These are phyloP conservation scores for Cepphus grylle DNA, from an alignment of 2,113 vertebrate genomes.

Conservation along the genomic window DNA sequence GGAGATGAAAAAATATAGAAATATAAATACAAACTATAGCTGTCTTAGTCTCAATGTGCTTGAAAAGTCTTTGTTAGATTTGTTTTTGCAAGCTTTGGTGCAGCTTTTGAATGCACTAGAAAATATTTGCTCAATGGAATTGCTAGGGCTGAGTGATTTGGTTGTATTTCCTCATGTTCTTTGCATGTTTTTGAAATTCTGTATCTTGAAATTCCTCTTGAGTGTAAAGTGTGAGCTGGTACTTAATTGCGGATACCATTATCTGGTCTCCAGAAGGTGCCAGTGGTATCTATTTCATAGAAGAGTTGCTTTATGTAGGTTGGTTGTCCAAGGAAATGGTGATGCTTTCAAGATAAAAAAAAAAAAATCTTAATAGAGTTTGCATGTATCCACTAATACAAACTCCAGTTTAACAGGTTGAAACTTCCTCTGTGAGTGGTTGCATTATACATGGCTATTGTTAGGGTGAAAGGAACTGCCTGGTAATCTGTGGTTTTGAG, in stretches of 20 bases:
- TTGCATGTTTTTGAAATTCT: background rate
- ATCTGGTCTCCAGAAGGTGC: background rate
- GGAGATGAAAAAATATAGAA: background rate
- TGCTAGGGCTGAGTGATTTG: background rate
- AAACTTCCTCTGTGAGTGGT: background rate
- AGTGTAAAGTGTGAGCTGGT: background rate
- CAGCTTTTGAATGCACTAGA: background rate
- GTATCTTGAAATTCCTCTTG: background rate
- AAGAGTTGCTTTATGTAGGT: background rate
- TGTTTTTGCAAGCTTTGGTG: background rate
- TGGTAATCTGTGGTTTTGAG: background rate
- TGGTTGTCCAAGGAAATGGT: background rate
- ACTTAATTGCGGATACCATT: background rate
- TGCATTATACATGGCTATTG: accelerated
- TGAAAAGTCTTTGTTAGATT: background rate
- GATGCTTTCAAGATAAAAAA: background rate
- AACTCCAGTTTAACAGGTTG: background rate
- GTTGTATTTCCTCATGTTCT: background rate
- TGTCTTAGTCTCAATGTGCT: background rate
- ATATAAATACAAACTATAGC: background rate
- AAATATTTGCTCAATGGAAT: background rate
- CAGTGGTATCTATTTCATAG: background rate
- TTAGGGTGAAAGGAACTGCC: background rate
- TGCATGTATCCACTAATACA: background rate
- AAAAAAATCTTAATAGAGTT: accelerated